phyloP scores from a whole-genome alignment of 1,140 invertebrate species.

The Phthorimaea operculella region DNA sequence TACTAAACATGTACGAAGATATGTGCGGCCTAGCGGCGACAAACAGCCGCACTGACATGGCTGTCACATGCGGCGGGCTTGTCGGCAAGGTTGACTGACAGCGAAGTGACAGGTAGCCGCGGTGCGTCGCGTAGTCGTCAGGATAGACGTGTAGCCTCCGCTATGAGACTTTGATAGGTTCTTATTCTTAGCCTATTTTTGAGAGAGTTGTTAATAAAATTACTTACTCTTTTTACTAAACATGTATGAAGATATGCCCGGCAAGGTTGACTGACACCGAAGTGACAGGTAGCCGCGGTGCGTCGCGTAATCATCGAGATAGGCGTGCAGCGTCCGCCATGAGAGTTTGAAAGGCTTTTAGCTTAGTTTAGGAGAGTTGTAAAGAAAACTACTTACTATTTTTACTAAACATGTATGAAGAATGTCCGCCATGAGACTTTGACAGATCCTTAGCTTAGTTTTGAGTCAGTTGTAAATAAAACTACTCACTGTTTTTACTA shows the following conservation, averaged over 20 bases:
- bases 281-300: constrained; percentile 50
- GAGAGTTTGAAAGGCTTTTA: too few relatives aligned
- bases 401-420: constrained; percentile 60
- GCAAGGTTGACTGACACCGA: constrained; percentile 44
- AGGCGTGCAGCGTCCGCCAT: constrained; percentile 52
- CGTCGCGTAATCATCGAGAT: constrained; percentile 49
- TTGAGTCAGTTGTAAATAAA: too few relatives aligned
- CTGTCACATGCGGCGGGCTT: constrained; percentile 37
- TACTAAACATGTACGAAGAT: constrained; percentile 60
- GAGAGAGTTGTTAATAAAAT: background rate
- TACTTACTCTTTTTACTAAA: constrained; percentile 63
- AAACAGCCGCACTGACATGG: constrained; percentile 52
- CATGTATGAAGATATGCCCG: constrained; percentile 58
- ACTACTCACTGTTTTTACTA: constrained; percentile 61
- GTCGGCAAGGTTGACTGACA: constrained; percentile 48
- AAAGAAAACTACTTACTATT: constrained; percentile 59
- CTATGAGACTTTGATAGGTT: constrained; percentile 53
- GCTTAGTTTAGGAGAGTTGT: too few relatives aligned
- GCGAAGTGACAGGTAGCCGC: constrained; percentile 46
- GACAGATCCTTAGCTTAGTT: too few relatives aligned
- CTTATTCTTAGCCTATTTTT: too few relatives aligned
- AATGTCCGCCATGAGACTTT: constrained; percentile 53
- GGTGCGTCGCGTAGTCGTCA: constrained; percentile 50
- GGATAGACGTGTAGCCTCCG: constrained; percentile 50
- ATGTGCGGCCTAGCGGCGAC: constrained; percentile 50